Evolutionary conservation across 2,888 invertebrate genomes (phyloP).

Genomic region (Rutpela maculata): DNA sequence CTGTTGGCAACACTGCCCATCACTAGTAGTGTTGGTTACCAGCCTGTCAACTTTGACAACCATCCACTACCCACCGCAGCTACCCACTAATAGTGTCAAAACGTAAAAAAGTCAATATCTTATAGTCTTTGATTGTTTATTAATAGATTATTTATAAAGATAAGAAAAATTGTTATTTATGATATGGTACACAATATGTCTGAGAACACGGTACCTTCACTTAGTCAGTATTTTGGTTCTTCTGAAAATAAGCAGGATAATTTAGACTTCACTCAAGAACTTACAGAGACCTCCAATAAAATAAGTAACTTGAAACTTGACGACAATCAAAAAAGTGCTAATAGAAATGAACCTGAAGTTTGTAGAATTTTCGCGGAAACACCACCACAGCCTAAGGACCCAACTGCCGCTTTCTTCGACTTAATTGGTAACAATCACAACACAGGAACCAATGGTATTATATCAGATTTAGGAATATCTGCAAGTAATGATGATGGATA

Average conservation of each 20-base stretch:
- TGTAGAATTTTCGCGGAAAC: slow-evolving; percentile 74
- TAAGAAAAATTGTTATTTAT: slow-evolving; percentile 5
- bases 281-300: slow-evolving; percentile 63
- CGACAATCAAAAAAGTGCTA: slow-evolving; percentile 52
- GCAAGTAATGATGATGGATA: slow-evolving; percentile 66
- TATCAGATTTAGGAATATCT: slow-evolving; percentile 62
- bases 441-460: slow-evolving; percentile 59
- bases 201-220: slow-evolving; percentile 71
- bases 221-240: slow-evolving; percentile 78
- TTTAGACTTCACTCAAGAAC: slow-evolving; percentile 61
- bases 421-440: slow-evolving; percentile 69
- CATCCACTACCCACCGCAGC: no score
- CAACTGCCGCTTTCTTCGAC: slow-evolving; percentile 74
- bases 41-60: no score
- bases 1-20: no score
- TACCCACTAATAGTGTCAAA: no score
- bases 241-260: slow-evolving; percentile 57
- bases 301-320: slow-evolving; percentile 59
- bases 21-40: no score
- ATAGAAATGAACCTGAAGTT: slow-evolving; percentile 72
- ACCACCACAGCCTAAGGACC: slow-evolving; percentile 69
- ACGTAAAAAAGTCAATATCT: no score
- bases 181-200: slow-evolving; percentile 44
- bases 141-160: slow-evolving; percentile 24
- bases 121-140: no score